A percentile compares a stretch with the other conserved stretches of the same genome.
Conservation (phyloP, 2,888 invertebrate genomes). For the Tineola bisselliella region DNA sequence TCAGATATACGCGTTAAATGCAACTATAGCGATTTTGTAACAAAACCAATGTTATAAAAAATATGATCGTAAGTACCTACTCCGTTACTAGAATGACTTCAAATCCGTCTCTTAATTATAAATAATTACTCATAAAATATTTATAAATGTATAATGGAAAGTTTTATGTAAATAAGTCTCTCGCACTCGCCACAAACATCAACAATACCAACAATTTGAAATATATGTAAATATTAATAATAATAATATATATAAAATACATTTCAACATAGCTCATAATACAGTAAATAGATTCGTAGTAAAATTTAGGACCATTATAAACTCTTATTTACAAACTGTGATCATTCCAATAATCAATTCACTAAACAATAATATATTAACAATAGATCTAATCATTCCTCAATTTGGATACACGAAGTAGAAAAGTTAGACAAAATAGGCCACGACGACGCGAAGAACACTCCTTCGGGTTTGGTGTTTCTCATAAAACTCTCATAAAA, state of each 20-base stretch:
- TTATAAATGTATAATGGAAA: constrained; percentile 8
- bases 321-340: not conserved
- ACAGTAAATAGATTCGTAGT: constrained; percentile 3
- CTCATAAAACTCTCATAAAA: not conserved
- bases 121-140: constrained; percentile 65
- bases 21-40: not conserved
- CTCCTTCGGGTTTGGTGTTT: not conserved
- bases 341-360: not conserved
- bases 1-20: not conserved
- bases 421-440: not conserved
- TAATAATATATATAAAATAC: not conserved
- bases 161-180: constrained; percentile 4
- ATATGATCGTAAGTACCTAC: constrained; percentile 45
- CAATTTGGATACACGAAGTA: not conserved
- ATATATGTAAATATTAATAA: not conserved
- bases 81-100: constrained; percentile 47
- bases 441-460: not conserved
- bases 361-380: constrained; percentile 8
- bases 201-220: not conserved
- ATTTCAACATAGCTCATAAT: not conserved
- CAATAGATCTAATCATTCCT: not conserved
- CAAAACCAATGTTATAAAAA: constrained; percentile 21
- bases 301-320: not conserved
- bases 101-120: constrained; percentile 22
- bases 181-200: not conserved